Conservation (phyloP, 1,140 invertebrate genomes). For the Metaphire vulgaris region DNA sequence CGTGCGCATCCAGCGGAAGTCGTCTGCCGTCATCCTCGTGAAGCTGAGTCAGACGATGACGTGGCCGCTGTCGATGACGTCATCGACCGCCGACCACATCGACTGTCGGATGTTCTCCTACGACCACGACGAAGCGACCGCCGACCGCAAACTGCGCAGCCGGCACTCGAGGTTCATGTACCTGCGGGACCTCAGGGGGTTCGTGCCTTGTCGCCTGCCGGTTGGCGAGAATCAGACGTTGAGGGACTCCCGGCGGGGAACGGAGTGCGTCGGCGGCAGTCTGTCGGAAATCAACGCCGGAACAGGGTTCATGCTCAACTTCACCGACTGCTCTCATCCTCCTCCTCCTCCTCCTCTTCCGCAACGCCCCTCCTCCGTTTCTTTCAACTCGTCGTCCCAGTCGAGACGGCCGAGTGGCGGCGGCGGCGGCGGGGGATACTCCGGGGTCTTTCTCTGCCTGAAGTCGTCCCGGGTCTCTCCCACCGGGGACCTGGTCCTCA, state of each 20-base stretch:
- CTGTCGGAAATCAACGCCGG: background rate
- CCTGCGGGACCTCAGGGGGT: background rate
- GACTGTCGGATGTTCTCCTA: background rate
- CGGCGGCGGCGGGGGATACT: background rate
- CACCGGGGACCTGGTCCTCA: background rate
- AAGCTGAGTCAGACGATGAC: constrained; percentile 1
- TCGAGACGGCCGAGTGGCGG: background rate
- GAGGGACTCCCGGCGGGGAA: background rate
- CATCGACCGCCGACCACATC: background rate
- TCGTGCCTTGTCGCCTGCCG: background rate
- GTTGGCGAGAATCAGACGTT: background rate
- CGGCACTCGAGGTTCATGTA: background rate
- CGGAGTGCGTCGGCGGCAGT: background rate
- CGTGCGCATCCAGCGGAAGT: background rate
- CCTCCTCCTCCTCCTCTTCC: background rate
- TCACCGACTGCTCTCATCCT: background rate
- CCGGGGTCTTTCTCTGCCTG: background rate
- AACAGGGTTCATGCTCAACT: background rate
- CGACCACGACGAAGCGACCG: background rate
- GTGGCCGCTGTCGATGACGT: background rate
- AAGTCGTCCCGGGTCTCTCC: background rate
- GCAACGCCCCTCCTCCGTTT: background rate
- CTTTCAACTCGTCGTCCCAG: background rate
- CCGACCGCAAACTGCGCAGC: background rate
- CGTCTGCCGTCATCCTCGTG: background rate